Conservation (phyloP, 2,888 invertebrate species). For the Strigamia transsilvanica region DNA sequence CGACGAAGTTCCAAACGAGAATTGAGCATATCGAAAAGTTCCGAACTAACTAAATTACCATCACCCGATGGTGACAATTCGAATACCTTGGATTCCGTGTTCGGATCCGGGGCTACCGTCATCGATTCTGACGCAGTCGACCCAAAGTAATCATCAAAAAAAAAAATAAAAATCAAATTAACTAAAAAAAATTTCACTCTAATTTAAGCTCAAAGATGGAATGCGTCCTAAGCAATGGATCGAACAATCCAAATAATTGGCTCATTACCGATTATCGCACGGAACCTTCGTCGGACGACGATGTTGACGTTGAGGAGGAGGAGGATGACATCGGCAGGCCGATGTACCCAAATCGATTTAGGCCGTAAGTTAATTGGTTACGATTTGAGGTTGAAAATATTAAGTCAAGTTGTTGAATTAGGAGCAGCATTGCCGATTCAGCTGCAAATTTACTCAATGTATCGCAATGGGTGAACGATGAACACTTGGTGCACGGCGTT, state of each 20-base stretch:
- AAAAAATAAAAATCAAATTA: too few species aligned
- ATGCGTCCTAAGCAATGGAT: background rate
- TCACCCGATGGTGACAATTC: background rate
- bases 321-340: background rate
- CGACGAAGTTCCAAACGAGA: background rate
- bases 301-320: background rate
- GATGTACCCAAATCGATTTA: background rate
- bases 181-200: background rate
- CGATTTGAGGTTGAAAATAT: background rate
- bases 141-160: background rate
- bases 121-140: background rate
- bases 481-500: slow-evolving; percentile 54
- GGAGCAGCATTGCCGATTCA: background rate
- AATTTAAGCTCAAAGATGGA: background rate
- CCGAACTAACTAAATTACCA: background rate
- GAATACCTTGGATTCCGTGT: too few species aligned
- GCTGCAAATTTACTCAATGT: background rate
- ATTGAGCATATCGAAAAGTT: background rate
- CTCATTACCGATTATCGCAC: background rate
- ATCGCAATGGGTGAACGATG: slow-evolving; percentile 52
- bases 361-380: background rate
- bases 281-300: background rate
- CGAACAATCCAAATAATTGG: background rate
- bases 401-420: background rate
- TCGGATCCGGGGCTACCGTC: too few species aligned